Percentiles rank a stretch among this genome's conserved stretches.
phyloP scores from a whole-genome alignment of 2,888 invertebrate species.

The Congeria kusceri region DNA sequence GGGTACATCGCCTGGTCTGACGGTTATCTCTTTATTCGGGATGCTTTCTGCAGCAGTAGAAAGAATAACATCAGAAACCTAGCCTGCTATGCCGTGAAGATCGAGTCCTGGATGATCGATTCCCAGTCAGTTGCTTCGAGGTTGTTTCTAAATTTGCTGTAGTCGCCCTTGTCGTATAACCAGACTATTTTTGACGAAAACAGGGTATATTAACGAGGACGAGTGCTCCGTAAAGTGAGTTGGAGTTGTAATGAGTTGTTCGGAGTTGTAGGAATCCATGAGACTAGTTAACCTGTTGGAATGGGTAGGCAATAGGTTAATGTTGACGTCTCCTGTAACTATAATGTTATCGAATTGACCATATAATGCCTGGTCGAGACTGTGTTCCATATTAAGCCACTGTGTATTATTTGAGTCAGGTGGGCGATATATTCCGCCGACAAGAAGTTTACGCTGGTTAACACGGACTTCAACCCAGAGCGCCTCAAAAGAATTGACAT shows the following conservation, averaged over 20 bases:
- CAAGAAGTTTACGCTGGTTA: background rate
- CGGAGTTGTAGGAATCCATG: slow-evolving; percentile 3
- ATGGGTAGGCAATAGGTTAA: background rate
- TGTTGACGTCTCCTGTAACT: background rate
- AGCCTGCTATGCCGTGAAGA: background rate
- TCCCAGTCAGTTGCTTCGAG: background rate
- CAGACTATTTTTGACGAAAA: background rate
- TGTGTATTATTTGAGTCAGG: background rate
- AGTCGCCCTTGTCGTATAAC: background rate
- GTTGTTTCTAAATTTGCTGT: background rate
- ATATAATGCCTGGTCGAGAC: background rate
- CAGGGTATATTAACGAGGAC: background rate
- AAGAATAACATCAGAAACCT: background rate
- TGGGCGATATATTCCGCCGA: background rate
- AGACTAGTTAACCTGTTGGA: background rate
- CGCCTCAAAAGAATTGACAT: background rate
- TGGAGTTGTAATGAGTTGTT: background rate
- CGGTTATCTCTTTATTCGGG: background rate
- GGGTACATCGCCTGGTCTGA: background rate
- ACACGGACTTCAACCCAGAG: background rate
- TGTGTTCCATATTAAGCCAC: background rate
- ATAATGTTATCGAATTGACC: background rate
- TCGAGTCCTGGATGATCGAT: background rate
- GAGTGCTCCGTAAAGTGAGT: slow-evolving; percentile 2
- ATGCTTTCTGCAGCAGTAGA: background rate